These are phyloP conservation scores for Ornithorhynchus anatinus DNA, from an alignment of 2,113 vertebrate genomes.

Conservation along the genomic window DNA sequence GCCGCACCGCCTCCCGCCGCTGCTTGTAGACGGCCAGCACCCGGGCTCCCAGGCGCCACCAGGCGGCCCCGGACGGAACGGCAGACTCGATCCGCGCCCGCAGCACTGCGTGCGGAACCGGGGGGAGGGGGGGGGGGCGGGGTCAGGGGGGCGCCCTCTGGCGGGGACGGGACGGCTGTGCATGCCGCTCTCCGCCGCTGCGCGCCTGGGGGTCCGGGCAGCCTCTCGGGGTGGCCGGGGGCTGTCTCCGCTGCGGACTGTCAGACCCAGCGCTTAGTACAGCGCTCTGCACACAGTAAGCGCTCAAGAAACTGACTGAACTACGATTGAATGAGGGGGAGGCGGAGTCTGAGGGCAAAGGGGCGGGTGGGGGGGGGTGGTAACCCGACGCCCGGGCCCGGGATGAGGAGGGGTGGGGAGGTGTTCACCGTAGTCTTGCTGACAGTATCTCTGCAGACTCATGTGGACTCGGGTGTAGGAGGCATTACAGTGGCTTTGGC, in stretches of 20 bases:
- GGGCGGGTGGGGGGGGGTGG: background rate
- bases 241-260: background rate
- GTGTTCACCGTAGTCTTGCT: constrained; percentile 82
- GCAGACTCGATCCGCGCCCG: constrained; percentile 78
- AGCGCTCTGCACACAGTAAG: too few species aligned
- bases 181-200: too few species aligned
- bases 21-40: constrained; percentile 80
- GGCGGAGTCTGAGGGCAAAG: background rate
- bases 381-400: background rate
- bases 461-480: constrained; percentile 81
- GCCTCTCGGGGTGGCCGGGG: background rate
- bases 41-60: constrained; percentile 82
- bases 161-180: too few species aligned
- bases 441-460: constrained; percentile 85
- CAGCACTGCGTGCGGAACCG: constrained; percentile 73
- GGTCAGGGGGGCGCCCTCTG: background rate
- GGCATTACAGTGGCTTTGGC: constrained; percentile 80
- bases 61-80: constrained; percentile 78
- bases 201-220: background rate
- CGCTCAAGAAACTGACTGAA: too few species aligned
- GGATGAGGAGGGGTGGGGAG: background rate
- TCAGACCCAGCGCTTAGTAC: accelerated
- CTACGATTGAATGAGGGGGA: too few species aligned
- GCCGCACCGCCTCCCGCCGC: constrained; percentile 57
- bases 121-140: background rate